phyloP scores from a whole-genome alignment of 2,888 invertebrate species.

The Volucella zonaria region DNA sequence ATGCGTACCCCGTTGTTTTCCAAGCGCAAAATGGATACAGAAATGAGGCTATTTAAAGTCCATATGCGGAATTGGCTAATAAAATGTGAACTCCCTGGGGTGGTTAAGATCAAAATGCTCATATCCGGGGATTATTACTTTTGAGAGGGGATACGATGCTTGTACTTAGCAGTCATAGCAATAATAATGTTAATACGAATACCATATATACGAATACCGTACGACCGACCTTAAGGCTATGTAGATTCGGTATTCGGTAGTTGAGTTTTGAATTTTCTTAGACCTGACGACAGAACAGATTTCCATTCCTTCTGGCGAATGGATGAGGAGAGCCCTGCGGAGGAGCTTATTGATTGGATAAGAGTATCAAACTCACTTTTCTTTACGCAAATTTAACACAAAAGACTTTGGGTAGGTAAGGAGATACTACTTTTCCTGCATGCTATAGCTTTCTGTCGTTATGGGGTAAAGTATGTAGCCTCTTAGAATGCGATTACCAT shows the following conservation, averaged over 20 bases:
- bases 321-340: too few relatives aligned
- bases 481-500: too few relatives aligned
- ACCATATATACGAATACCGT: too few relatives aligned
- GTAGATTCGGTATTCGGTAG: neutral
- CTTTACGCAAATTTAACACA: too few relatives aligned
- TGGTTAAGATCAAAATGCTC: slow-evolving; percentile 56
- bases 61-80: slow-evolving; percentile 69
- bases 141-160: slow-evolving; percentile 25
- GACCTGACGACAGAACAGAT: neutral
- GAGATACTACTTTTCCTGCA: too few relatives aligned
- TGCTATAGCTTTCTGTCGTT: too few relatives aligned
- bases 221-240: neutral
- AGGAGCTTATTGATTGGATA: too few relatives aligned
- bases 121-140: slow-evolving; percentile 60
- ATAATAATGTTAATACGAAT: neutral
- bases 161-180: slow-evolving; percentile 14
- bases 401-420: too few relatives aligned
- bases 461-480: too few relatives aligned
- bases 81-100: slow-evolving; percentile 36
- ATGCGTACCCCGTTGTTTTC: slow-evolving; percentile 11
- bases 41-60: slow-evolving; percentile 73
- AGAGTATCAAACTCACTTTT: too few relatives aligned
- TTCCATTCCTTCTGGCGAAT: too few relatives aligned
- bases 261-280: slow-evolving; percentile 14
- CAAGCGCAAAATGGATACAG: slow-evolving; percentile 30